Base-by-base conservation (phyloP, 2,113 vertebrate species). In the Eptesicus fuscus region DNA sequence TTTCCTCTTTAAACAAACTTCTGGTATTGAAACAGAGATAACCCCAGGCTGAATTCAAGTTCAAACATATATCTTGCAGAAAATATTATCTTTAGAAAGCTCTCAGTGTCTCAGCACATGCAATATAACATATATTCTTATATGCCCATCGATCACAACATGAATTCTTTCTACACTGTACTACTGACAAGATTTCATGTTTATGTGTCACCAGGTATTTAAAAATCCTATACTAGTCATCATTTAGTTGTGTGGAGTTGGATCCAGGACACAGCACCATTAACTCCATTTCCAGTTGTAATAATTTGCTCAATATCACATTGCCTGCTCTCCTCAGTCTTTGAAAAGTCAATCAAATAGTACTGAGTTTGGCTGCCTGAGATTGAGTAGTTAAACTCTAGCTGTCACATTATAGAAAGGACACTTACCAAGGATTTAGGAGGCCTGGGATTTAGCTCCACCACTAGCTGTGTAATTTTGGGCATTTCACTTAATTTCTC, bases 81-180 rank as follows among this genome's bases (percentile, higher is more conserved):
- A 97, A 97, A 93, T 37, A 87, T 18, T 76, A 76, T 53, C 92
- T 93, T 83, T 92, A 94, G 71, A 96, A 97, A 94, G 42, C 56
- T 91, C 87, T 89, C 44, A 8, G 53, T 87, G 63, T 63, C 61
- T 88, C 25, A 77, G 89, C 74, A 79, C 32, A 84, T 6, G 3
- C 69, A n/a, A 47, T 78, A 5, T 74, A 82, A 88, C 88, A 74
- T 35, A 80, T 73, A 91, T 30, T 76, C 78, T 90, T 80, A 13
- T 32, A 63, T 49, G 25, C 8, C 84, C 83, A 94, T 93, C 70
- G 89, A 76, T 96, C 91, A 89, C 9, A 67, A 28, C 71, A 77
- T 42, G 18, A 79, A 49, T 84, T 83, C 49, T 88, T 91, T 89
- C 70, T 79, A 40, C 86, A 70, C 61, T 74, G 30, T n/a, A 32